These are phyloP conservation scores for Campoplex nolae DNA, from an alignment of 2,888 invertebrate genomes.

Conservation along the genomic window DNA sequence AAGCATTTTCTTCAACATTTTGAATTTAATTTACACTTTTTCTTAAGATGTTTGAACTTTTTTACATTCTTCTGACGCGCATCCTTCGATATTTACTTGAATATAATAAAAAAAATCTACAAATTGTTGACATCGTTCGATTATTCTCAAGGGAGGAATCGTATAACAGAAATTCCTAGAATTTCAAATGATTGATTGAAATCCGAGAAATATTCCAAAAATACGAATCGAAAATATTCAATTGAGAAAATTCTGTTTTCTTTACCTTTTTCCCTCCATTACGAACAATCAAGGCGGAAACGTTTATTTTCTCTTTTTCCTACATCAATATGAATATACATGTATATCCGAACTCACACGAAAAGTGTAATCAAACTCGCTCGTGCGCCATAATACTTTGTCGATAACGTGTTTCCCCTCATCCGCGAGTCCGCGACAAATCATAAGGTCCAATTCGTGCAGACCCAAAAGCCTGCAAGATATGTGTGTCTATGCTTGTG, in stretches of 20 bases:
- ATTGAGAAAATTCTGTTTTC: neutral
- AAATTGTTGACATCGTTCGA: neutral
- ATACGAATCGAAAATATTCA: neutral
- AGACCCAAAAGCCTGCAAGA: constrained; percentile 6
- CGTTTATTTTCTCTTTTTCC: neutral
- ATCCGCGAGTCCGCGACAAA: neutral
- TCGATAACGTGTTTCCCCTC: constrained; percentile 40
- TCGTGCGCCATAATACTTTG: neutral
- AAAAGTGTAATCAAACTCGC: constrained; percentile 13
- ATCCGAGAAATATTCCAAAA: neutral
- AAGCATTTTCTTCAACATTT: constrained; percentile 31
- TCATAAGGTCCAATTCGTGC: constrained; percentile 1
- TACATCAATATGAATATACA: neutral
- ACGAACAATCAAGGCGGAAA: neutral
- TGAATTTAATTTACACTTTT: constrained; percentile 34
- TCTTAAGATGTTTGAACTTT: constrained; percentile 26
- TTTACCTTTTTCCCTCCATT: neutral
- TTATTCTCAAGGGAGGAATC: neutral
- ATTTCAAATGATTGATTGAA: neutral
- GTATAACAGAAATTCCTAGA: neutral
- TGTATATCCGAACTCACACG: neutral
- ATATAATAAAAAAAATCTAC: neutral
- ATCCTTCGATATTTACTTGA: constrained; percentile 24
- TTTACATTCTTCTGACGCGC: constrained; percentile 31
- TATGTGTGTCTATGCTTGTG: constrained; percentile 13